Evolutionary conservation across 1,140 invertebrate species (phyloP).

Genomic region (Brachystomella parvula): DNA sequence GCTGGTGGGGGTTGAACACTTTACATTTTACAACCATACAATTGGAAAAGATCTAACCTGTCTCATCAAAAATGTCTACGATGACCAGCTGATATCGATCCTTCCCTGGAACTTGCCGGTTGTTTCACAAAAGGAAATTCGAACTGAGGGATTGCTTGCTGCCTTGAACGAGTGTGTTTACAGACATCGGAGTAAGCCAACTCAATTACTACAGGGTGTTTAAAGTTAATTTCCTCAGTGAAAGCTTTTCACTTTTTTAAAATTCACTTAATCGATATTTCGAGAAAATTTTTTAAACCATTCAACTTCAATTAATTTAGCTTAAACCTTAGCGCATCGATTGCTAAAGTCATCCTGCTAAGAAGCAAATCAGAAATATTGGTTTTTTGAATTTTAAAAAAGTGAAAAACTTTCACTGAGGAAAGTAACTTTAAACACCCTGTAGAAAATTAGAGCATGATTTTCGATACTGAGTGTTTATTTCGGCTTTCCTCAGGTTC

Average conservation of each 20-base stretch:
- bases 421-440: too few species aligned
- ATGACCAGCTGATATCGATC: slow-evolving; percentile 62
- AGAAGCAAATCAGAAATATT: too few species aligned
- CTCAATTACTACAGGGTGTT: slow-evolving; percentile 54
- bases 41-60: slow-evolving; percentile 67
- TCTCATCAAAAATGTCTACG: slow-evolving; percentile 69
- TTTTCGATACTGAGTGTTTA: neutral
- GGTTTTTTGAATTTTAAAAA: too few species aligned
- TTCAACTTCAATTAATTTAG: too few species aligned
- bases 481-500: slow-evolving; percentile 14
- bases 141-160: slow-evolving; percentile 84
- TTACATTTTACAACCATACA: slow-evolving; percentile 89
- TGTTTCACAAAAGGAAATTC: slow-evolving; percentile 78
- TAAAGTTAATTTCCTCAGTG: too few species aligned
- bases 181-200: slow-evolving; percentile 58
- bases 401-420: too few species aligned
- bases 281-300: too few species aligned
- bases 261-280: too few species aligned
- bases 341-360: too few species aligned
- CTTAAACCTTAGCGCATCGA: too few species aligned
- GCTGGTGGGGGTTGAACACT: slow-evolving; percentile 75
- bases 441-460: neutral
- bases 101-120: slow-evolving; percentile 85
- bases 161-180: slow-evolving; percentile 90
- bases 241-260: too few species aligned